phyloP scores from a whole-genome alignment of 2,797 vertebrate species.

The Myripristis murdjan region DNA sequence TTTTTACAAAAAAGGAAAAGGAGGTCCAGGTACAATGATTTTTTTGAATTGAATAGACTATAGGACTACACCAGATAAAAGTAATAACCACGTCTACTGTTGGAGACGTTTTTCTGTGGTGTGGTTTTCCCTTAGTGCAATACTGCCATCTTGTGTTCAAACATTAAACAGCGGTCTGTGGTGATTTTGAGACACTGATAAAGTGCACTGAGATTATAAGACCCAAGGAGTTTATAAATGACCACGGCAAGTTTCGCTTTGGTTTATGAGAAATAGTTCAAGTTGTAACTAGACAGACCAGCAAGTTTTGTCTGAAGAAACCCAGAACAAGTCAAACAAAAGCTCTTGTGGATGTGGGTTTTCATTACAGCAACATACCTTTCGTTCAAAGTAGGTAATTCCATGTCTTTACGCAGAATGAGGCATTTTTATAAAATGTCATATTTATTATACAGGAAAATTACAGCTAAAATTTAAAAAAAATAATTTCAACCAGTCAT shows the following conservation, averaged over 20 bases:
- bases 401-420: background rate
- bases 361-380: too few species aligned
- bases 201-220: too few species aligned
- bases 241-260: too few species aligned
- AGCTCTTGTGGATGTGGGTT: background rate
- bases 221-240: too few species aligned
- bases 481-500: constrained; percentile 3
- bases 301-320: too few species aligned
- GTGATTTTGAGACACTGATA: too few species aligned
- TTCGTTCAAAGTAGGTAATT: background rate
- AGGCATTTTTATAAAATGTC: constrained; percentile 48
- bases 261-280: too few species aligned
- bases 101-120: background rate
- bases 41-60: background rate
- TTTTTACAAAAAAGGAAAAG: background rate
- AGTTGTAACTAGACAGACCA: too few species aligned
- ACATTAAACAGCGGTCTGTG: background rate
- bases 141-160: constrained; percentile 59
- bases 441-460: constrained; percentile 60
- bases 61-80: background rate
- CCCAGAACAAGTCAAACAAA: background rate
- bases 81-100: background rate
- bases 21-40: background rate
- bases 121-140: background rate
- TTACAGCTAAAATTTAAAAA: constrained; percentile 38